phyloP scores from a whole-genome alignment of 2,797 vertebrate species.

The Hypotaenidia philippensis region DNA sequence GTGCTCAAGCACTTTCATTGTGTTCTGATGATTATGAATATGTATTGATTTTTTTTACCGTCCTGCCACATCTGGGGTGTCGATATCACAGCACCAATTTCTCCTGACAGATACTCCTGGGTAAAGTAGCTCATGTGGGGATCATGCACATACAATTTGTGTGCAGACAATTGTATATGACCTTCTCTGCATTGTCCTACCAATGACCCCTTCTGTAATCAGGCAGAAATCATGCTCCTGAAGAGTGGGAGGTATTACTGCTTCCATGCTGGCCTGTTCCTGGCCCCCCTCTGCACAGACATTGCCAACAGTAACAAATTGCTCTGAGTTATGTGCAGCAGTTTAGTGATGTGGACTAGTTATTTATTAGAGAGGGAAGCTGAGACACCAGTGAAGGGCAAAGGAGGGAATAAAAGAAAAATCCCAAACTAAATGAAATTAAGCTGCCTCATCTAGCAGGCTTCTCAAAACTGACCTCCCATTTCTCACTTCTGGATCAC shows the following conservation, averaged over 20 bases:
- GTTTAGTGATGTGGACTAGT: constrained; percentile 20
- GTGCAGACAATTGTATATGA: background rate
- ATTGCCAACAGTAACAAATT: constrained; percentile 74
- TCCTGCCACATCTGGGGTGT: background rate
- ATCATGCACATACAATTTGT: background rate
- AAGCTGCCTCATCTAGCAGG: background rate
- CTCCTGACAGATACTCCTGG: background rate
- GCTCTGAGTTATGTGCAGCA: constrained; percentile 36
- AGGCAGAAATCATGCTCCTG: constrained; percentile 66
- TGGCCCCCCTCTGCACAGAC: constrained; percentile 44
- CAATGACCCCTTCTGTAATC: constrained; percentile 66
- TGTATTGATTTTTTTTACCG: background rate
- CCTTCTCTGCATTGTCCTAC: constrained; percentile 60
- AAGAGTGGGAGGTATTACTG: constrained; percentile 64
- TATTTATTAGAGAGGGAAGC: constrained; percentile 65
- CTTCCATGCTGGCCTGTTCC: constrained; percentile 62
- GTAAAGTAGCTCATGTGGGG: background rate
- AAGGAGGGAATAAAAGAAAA: constrained; percentile 16
- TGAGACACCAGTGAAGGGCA: constrained; percentile 21
- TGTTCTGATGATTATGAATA: background rate
- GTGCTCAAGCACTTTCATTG: background rate
- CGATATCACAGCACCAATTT: background rate
- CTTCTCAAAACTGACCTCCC: background rate
- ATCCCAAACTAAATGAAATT: background rate
- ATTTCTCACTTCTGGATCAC: background rate